Evolutionary conservation across 23 tunicate genomes (phyloP), one percentile per base, ranked within the genome.

Genomic region (Diplosoma virens): DNA sequence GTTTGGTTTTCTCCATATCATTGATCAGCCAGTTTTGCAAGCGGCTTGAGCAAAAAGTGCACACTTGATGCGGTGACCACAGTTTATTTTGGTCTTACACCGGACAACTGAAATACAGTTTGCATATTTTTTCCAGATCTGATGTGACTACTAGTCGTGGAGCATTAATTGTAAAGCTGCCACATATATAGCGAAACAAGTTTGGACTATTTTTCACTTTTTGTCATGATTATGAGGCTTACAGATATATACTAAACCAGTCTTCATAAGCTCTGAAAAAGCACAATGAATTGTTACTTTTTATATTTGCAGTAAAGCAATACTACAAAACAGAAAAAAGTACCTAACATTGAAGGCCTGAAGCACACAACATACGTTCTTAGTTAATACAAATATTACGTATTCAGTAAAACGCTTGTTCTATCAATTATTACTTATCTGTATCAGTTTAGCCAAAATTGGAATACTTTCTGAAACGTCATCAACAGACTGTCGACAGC

Each of bases 11-110:
- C 65, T 58, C 21, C 21, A 58, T 58, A 58, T 58, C 65, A 58
- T 58, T 58, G 65, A 11, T 58, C 65, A n/a, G 26, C 16, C 65
- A 58, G 26, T 58, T 58, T n/a, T 23, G 65, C 65, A 58, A 58
- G 65, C 26, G 21, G 65, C 65, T 58, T 58, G 65, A 58, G 26
- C 65, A 58, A 58, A 22, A 58, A n/a, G 21, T 9, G 26, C 65
- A 23, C n/a, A 58, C 26, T 58, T 58, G 21, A 58, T 58, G 21
- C 65, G 21, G 65, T n/a, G 65, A 17, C 65, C 65, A 58, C 21
- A 11, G 65, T 22, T 58, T 41, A 7, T 41, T n/a, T n/a, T n/a
- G n/a, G n/a, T n/a, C n/a, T 7, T 7, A 14, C 14, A 41, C 11
- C 14, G 50, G 50, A 41, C 50, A 41, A 41, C 50, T 14, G 14